Evolutionary conservation across 2,888 invertebrate species (phyloP).

Genomic region (Trachelus troglodyta): DNA sequence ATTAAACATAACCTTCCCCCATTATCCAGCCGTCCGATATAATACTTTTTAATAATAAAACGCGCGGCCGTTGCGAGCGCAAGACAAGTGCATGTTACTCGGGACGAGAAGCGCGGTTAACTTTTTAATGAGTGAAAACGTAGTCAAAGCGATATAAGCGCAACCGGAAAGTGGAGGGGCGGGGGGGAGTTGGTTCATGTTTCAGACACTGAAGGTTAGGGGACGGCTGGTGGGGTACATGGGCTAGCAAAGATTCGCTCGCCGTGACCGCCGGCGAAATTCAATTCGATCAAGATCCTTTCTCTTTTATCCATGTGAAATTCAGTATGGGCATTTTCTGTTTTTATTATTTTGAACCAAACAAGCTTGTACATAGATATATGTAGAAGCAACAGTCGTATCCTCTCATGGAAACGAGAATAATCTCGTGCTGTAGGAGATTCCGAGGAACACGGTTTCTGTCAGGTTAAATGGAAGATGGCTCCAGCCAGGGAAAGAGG

Average conservation of each 20-base stretch:
- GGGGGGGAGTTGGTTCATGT: no score
- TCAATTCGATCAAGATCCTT: not conserved
- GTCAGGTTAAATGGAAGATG: not conserved
- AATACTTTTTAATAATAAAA: slow-evolving; percentile 49
- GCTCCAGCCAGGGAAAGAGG: not conserved
- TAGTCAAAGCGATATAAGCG: slow-evolving; percentile 25
- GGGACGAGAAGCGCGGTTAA: slow-evolving; percentile 17
- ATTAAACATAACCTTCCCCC: not conserved
- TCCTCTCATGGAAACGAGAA: not conserved
- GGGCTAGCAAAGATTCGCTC: not conserved
- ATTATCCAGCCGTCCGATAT: slow-evolving; percentile 18
- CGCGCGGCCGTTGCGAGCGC: slow-evolving; percentile 20
- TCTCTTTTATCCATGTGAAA: not conserved
- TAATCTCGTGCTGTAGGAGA: not conserved
- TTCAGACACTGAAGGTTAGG: not conserved
- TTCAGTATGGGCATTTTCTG: not conserved
- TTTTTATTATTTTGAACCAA: not conserved
- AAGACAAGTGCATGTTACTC: slow-evolving; percentile 1
- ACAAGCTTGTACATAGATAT: not conserved
- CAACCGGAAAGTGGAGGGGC: not conserved
- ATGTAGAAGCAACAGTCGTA: not conserved
- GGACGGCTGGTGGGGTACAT: not conserved
- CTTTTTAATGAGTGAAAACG: slow-evolving; percentile 45
- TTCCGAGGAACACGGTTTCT: not conserved
- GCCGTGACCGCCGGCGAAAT: not conserved